Conservation (phyloP, 2,113 vertebrate species). For the Pituophis catenifer region DNA sequence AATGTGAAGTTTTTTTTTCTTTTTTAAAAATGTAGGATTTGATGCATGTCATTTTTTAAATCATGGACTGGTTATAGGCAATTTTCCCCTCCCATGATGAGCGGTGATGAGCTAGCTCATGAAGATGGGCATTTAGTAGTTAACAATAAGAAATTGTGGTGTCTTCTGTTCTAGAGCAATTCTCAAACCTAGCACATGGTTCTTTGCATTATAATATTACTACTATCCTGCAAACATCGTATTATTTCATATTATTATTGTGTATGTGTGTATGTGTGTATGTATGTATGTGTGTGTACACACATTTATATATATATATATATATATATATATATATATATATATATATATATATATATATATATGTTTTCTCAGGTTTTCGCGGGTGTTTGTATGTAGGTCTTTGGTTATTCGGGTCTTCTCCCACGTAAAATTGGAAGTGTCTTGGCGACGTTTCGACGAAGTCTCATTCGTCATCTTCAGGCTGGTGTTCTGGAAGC, state of each 20-base stretch:
- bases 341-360: no score
- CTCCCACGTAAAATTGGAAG: no score
- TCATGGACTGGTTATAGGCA: background rate
- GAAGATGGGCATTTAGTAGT: background rate
- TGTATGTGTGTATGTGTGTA: no score
- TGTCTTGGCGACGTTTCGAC: no score
- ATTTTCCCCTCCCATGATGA: background rate
- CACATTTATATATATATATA: no score
- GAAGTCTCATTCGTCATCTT: no score
- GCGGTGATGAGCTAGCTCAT: background rate
- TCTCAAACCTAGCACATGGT: background rate
- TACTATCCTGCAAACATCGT: background rate
- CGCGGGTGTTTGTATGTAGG: no score
- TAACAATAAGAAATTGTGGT: background rate
- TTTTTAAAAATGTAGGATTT: background rate
- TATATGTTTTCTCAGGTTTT: no score
- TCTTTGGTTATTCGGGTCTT: no score
- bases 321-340: no score
- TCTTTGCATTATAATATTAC: background rate
- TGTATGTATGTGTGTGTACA: no score
- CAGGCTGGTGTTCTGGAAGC: no score
- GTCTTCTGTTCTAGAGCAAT: background rate
- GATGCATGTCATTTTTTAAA: background rate
- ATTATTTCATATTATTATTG: background rate
- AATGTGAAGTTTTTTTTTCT: background rate